phyloP scores from a whole-genome alignment of 2,888 invertebrate species.

The Dasypolia templi region DNA sequence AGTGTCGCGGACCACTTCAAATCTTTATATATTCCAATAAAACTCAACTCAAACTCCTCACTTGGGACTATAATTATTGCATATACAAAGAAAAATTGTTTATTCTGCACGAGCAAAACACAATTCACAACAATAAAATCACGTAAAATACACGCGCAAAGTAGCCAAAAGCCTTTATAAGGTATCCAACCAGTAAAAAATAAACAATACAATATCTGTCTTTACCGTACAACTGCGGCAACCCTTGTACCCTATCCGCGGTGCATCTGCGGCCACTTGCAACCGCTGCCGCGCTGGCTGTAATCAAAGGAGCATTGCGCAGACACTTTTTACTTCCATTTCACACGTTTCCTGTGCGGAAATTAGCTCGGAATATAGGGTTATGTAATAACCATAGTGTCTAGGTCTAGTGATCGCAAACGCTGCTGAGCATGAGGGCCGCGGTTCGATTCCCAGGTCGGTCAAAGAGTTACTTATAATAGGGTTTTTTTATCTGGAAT shows the following conservation, averaged over 20 bases:
- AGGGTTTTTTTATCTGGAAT: too few species aligned
- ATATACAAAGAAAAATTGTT: too few species aligned
- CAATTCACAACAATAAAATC: too few species aligned
- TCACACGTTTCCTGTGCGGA: background rate
- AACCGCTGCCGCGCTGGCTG: slow-evolving; percentile 2
- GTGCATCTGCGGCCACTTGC: slow-evolving; percentile 47
- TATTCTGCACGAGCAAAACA: too few species aligned
- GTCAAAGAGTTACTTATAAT: too few species aligned
- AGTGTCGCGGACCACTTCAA: background rate
- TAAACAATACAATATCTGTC: background rate
- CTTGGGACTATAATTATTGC: background rate
- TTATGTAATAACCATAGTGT: background rate
- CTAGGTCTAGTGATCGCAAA: too few species aligned
- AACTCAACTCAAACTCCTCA: background rate
- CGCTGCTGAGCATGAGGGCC: too few species aligned
- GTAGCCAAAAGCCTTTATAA: too few species aligned
- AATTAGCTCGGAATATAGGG: slow-evolving; percentile 1
- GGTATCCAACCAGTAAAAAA: too few species aligned
- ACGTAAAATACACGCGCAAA: too few species aligned
- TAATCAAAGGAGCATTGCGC: slow-evolving; percentile 47
- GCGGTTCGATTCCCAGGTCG: too few species aligned
- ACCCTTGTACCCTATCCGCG: background rate
- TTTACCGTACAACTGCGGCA: background rate
- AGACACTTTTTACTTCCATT: slow-evolving; percentile 40
- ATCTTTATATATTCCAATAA: background rate